Evolutionary conservation across 2,113 vertebrate species (phyloP).

Genomic region (Rhabdomys dilectus): DNA sequence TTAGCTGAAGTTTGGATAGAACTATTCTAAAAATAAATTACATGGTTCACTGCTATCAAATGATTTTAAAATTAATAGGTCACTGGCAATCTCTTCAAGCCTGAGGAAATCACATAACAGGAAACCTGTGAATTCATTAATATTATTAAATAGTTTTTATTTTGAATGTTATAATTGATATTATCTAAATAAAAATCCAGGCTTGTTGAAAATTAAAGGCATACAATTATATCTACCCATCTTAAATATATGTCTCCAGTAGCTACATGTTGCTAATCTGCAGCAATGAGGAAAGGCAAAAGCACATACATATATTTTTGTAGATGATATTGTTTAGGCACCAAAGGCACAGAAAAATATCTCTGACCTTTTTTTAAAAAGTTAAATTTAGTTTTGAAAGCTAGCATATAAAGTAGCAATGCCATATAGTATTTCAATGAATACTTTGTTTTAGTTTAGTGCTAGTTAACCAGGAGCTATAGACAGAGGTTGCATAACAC

Average conservation of each 20-base stretch:
- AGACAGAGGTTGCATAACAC: not conserved
- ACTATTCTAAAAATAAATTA: not conserved
- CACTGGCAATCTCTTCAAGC: not conserved
- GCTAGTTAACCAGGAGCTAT: not conserved
- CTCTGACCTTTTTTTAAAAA: not conserved
- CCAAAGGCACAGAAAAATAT: not conserved
- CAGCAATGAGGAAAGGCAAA: not conserved
- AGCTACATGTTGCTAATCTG: not conserved
- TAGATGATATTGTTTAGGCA: not conserved
- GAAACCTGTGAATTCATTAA: not conserved
- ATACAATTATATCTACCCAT: not conserved
- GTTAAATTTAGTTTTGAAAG: not conserved
- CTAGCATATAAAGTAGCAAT: not conserved
- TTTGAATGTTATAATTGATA: not conserved
- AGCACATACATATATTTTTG: not conserved
- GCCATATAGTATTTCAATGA: not conserved
- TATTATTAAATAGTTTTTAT: not conserved
- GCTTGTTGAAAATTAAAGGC: not conserved
- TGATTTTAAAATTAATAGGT: not conserved
- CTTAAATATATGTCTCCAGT: not conserved
- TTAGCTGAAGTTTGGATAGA: slow-evolving; percentile 13
- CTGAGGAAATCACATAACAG: not conserved
- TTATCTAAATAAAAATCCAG: slow-evolving; percentile 50
- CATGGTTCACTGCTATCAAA: not conserved
- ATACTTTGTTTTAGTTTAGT: not conserved